phyloP scores from a whole-genome alignment of 2,888 invertebrate genomes.

The Neuroscelio doddi region DNA sequence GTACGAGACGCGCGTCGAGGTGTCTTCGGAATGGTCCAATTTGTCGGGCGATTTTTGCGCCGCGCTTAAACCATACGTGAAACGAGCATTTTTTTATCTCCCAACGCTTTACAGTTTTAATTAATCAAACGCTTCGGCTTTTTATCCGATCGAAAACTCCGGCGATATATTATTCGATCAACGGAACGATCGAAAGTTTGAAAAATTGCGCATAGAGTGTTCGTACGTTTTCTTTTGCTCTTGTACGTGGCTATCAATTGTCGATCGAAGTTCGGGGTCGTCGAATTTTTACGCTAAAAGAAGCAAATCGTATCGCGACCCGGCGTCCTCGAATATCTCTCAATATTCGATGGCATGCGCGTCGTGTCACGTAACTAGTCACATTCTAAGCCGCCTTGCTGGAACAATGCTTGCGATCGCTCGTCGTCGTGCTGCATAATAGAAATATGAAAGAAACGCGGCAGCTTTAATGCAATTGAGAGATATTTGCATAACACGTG shows the following conservation, averaged over 20 bases:
- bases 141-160: too few species aligned
- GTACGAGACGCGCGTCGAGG: slow-evolving; percentile 13
- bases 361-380: slow-evolving; percentile 29
- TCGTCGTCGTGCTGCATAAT: slow-evolving; percentile 39
- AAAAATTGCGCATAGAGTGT: too few species aligned
- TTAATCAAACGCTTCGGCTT: too few species aligned
- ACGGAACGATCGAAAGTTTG: too few species aligned
- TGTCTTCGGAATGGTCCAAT: slow-evolving; percentile 18
- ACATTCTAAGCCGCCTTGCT: slow-evolving; percentile 31
- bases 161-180: too few species aligned
- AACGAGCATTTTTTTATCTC: too few species aligned
- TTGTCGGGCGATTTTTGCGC: slow-evolving; percentile 2
- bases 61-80: not conserved
- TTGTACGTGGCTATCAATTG: too few species aligned
- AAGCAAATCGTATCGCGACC: too few species aligned
- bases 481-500: slow-evolving; percentile 36
- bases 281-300: too few species aligned
- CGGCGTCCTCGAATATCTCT: slow-evolving; percentile 18
- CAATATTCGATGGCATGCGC: slow-evolving; percentile 27
- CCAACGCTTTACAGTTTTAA: too few species aligned
- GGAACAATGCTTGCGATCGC: slow-evolving; percentile 36
- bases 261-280: too few species aligned
- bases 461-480: slow-evolving; percentile 34
- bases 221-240: too few species aligned
- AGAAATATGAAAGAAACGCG: slow-evolving; percentile 46